Conservation (phyloP, 2,113 vertebrate genomes). For the Equus przewalskii region DNA sequence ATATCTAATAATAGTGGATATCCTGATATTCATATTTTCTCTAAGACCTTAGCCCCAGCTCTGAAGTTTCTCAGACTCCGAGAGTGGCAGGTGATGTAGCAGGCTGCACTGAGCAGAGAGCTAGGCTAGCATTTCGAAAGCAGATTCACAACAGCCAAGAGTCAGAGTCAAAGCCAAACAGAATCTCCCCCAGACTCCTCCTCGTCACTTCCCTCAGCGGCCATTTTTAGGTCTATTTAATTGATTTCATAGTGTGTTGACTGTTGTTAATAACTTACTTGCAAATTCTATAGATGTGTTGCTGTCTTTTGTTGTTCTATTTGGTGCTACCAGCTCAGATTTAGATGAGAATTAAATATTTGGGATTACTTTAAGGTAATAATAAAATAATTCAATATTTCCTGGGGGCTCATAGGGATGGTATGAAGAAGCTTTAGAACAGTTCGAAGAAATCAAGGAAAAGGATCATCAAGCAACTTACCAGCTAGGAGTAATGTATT, state of each 20-base stretch:
- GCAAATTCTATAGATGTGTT: background rate
- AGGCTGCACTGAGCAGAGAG: background rate
- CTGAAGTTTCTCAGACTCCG: background rate
- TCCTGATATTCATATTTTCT: background rate
- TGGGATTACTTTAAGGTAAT: constrained; percentile 21
- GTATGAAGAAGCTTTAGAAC: constrained; percentile 87
- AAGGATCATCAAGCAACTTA: constrained; percentile 90
- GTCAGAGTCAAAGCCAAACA: background rate
- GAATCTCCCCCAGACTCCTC: background rate
- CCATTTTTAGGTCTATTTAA: background rate
- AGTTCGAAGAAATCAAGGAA: constrained; percentile 90
- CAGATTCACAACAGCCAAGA: background rate
- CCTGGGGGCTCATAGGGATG: constrained; percentile 84
- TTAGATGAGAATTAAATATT: background rate
- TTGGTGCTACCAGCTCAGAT: background rate
- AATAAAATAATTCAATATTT: constrained; percentile 52
- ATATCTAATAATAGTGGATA: background rate
- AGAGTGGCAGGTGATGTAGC: no score
- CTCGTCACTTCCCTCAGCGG: background rate
- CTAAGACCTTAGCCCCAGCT: background rate
- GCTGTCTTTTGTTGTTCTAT: background rate
- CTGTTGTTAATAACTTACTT: background rate
- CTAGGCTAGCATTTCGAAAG: background rate
- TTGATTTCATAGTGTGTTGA: background rate
- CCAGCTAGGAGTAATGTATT: constrained; percentile 92